Evolutionary conservation across 2,888 invertebrate species (phyloP), one percentile per base, ranked within the genome.

Genomic region (Automeris io): DNA sequence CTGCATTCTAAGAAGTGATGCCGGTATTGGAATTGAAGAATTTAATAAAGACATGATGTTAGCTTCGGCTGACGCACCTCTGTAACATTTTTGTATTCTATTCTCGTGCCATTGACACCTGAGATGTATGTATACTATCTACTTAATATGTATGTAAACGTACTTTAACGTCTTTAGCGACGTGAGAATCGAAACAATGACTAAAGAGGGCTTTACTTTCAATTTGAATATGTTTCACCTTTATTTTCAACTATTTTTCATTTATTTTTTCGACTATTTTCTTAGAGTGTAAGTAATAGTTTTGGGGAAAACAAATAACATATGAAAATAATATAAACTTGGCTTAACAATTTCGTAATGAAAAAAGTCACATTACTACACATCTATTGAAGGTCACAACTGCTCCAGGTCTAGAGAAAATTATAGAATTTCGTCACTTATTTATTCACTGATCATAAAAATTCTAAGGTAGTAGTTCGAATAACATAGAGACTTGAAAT

Each of bases 1-100:
- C 80, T 74, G 71, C 54, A 59, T 60, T 69, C 59, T 57, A 62
- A 54, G 61, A 70, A 69, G 70, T 71, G 71, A 64, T 67, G 65
- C n/a, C n/a, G n/a, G n/a, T n/a, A 70, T 77, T 70, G 69, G 77
- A 79, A 77, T 80, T 76, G 50, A 61, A 65, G 73, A 77, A 79
- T 80, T 78, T 75, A 78, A 79, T 80, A 81, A 71, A 65, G 61
- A 57, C 63, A 48, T 57, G 61, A 63, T 61, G 53, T 57, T 56
- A 41, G 49, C 42, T 52, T 56, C 47, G 51, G 51, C 49, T 61
- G 63, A 64, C 69, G 58, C 59, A 52, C 56, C 53, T 55, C 13
- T 43, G 48, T 38, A 48, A 51, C 51, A 58, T 58, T 57, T 65
- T 65, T 51, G 65, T 79, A 82, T 80, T 77, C 82, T 31, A 43